Base-by-base conservation (phyloP, 2,888 invertebrate species). In the Gortyna flavago region DNA sequence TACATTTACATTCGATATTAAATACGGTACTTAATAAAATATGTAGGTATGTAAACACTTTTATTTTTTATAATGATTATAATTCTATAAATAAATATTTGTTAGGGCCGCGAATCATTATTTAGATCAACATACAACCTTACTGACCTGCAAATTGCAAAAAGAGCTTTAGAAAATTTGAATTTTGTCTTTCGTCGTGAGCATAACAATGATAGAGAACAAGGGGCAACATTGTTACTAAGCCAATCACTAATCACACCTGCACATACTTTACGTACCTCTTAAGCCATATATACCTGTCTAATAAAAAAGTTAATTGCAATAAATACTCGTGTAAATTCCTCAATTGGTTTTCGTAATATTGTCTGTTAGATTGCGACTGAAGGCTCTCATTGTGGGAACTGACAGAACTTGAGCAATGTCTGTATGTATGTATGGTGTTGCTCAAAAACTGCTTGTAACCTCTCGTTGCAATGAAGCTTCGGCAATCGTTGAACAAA, bases 401-500 rank as follows among this genome's bases (percentile, higher is more conserved):
- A 29, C 61, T n/a, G 62, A 54, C 70, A 62, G 25, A 64, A 77
- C 72, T 88, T 86, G 61, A 64, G 88, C 83, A 88, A 88, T 84
- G 57, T 85, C 82, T 83, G 81, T 65, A 54, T 74, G 80, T 62
- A 32, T 77, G 79, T 54, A 82, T 25, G 54, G 51, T 54, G 66
- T 87, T 88, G 77, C 86, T 78, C 66, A 89, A 88, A 88, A 85
- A 87, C 57, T 75, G 72, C 44, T 79, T 72, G 78, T 74, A 81
- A 85, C 57, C 61, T 70, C 66, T 74, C 74, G 29, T 80, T 86
- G 81, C 75, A 77, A 75, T 74, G 64, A 67, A 64, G 80, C 79
- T 84, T 78, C 61, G 51, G 29, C 57, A 35, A 35, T 77, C 35
- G 59, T 64, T 71, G 29, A 66, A 38, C 59, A 77, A 70, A 68